phyloP scores from a whole-genome alignment of 2,797 vertebrate species.

The Merluccius polli region DNA sequence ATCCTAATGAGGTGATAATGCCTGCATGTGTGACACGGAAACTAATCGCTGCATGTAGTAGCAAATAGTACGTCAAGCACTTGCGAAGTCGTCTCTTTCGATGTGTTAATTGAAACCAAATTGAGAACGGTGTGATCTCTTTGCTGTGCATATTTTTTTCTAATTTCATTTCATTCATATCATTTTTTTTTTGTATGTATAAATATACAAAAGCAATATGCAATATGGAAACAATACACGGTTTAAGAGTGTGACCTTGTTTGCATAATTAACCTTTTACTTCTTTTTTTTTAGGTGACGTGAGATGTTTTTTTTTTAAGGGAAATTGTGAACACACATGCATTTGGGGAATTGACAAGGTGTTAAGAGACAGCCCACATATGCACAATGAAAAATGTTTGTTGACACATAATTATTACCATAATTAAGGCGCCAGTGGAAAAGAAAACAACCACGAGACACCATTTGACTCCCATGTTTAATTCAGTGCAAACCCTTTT shows the following conservation, averaged over 20 bases:
- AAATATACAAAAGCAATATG: background rate
- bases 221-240: background rate
- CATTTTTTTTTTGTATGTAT: background rate
- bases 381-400: too few relatives aligned
- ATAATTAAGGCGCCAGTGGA: background rate
- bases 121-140: background rate
- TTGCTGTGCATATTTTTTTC: too few relatives aligned
- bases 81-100: background rate
- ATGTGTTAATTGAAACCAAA: constrained; percentile 3
- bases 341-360: background rate
- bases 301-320: background rate
- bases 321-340: too few relatives aligned
- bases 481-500: background rate
- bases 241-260: background rate
- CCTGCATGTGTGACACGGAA: background rate
- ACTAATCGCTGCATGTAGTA: background rate
- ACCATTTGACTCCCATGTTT: background rate
- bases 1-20: constrained; percentile 11
- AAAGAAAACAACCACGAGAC: background rate
- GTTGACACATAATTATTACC: background rate
- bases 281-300: background rate
- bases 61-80: background rate
- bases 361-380: too few relatives aligned
- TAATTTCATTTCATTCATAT: background rate
- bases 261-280: background rate